Percentiles rank a stretch among this genome's conserved stretches.
These are phyloP conservation scores for Tychaedon coryphoeus DNA, from an alignment of 2,113 vertebrate genomes.

Conservation along the genomic window DNA sequence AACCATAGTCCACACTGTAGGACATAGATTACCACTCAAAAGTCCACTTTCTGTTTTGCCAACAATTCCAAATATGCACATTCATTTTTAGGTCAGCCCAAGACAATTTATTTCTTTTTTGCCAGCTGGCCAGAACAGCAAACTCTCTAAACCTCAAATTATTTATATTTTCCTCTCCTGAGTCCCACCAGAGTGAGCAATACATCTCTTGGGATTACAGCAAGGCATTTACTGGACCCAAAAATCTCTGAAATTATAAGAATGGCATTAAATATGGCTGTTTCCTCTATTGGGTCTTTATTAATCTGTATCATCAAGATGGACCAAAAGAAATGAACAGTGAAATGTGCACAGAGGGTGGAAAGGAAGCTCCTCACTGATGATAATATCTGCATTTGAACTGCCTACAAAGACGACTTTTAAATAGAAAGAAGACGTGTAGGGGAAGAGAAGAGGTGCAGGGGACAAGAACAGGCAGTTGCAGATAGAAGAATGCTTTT, in stretches of 20 bases:
- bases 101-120: neutral
- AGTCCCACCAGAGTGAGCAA: neutral
- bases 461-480: neutral
- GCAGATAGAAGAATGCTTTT: neutral
- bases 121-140: neutral
- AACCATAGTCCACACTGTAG: neutral
- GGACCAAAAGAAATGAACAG: neutral
- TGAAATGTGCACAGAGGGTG: neutral
- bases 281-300: neutral
- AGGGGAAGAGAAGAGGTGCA: neutral
- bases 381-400: neutral
- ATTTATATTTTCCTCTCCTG: neutral
- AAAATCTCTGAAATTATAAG: conserved; percentile 6
- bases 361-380: neutral
- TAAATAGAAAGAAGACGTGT: neutral
- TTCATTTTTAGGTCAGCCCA: neutral
- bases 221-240: neutral
- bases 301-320: neutral
- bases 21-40: neutral
- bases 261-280: neutral
- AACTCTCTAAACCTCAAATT: neutral
- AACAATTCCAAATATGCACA: neutral
- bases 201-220: neutral
- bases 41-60: neutral
- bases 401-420: neutral